Conservation (phyloP, 1,140 invertebrate genomes). For the Schlechtendalia chinensis region DNA sequence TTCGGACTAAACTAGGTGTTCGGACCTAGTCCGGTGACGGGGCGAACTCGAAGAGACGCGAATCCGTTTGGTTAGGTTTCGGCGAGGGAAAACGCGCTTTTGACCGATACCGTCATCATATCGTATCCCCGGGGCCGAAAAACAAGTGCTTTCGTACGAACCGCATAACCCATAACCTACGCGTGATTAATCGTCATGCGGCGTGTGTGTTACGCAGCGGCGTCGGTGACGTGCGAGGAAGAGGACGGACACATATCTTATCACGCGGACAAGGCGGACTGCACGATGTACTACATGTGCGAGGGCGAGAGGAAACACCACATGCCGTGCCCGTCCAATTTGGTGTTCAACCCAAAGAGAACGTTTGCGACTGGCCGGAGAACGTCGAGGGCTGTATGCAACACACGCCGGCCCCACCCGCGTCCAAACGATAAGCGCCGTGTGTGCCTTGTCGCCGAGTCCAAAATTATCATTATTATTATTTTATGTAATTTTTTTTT, state of each 20-base stretch:
- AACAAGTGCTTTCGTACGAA: too few species aligned
- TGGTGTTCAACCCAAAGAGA: slow-evolving; percentile 92
- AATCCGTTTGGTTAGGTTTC: too few species aligned
- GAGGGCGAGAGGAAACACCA: slow-evolving; percentile 93
- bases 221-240: slow-evolving; percentile 85
- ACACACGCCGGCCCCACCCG: slow-evolving; percentile 74
- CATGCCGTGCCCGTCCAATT: slow-evolving; percentile 92
- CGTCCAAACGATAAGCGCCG: slow-evolving; percentile 57
- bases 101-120: too few species aligned
- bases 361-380: slow-evolving; percentile 94
- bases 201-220: slow-evolving; percentile 61
- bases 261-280: slow-evolving; percentile 85
- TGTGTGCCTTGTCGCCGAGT: too few species aligned
- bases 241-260: slow-evolving; percentile 92
- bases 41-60: too few species aligned
- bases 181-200: too few species aligned
- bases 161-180: too few species aligned
- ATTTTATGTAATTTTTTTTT: not conserved
- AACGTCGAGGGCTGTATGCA: slow-evolving; percentile 86
- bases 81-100: too few species aligned
- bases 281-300: slow-evolving; percentile 93
- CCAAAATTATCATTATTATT: slow-evolving; percentile 5
- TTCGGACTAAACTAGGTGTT: too few species aligned
- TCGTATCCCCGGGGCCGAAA: too few species aligned
- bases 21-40: too few species aligned